phyloP scores from a whole-genome alignment of 2,113 vertebrate genomes.

The Thalassarche chlororhynchos region DNA sequence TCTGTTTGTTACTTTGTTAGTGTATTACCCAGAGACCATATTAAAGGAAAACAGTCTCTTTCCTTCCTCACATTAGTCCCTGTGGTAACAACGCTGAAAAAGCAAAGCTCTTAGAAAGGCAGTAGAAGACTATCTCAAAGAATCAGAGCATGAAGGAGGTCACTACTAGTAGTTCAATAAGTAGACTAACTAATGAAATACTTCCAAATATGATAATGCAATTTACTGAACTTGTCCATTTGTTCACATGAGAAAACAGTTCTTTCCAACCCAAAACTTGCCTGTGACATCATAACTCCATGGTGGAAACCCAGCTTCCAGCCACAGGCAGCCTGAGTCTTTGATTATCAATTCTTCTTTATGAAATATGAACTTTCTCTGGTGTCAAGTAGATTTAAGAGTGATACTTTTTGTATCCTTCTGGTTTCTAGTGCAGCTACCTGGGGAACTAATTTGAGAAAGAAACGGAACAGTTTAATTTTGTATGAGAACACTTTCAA shows the following conservation, averaged over 20 bases:
- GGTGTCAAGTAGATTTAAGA: neutral
- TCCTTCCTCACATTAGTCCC: neutral
- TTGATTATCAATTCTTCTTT: neutral
- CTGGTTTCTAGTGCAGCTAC: neutral
- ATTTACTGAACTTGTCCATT: neutral
- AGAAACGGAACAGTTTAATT: neutral
- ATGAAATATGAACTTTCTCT: neutral
- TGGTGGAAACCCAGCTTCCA: neutral
- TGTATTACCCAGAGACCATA: neutral
- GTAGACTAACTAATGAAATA: neutral
- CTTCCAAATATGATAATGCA: neutral
- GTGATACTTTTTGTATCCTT: neutral
- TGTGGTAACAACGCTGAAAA: neutral
- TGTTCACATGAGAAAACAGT: neutral
- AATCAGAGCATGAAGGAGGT: neutral
- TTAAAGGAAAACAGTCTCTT: neutral
- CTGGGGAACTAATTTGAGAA: slow-evolving; percentile 11
- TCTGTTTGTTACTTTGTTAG: neutral
- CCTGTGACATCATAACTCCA: neutral
- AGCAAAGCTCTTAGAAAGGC: neutral
- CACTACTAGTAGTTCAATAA: neutral
- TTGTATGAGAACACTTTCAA: neutral
- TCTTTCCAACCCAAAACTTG: neutral
- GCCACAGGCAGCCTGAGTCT: neutral
- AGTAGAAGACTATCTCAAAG: neutral